Base-by-base conservation (phyloP, 2,113 vertebrate genomes). In the Scomber scombrus region DNA sequence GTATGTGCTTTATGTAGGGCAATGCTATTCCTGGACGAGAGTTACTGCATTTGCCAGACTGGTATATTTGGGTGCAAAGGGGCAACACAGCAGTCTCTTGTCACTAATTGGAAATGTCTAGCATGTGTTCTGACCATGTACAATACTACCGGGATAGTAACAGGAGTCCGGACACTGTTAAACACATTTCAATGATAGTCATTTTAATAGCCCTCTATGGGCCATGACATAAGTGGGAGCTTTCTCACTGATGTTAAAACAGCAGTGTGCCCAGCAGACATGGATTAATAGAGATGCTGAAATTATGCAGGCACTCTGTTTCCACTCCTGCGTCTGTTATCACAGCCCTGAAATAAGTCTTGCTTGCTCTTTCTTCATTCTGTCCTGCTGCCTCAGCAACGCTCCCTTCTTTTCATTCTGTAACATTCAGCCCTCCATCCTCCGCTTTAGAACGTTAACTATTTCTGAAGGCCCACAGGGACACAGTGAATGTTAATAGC, bases 241-340 rank as follows among this genome's bases (percentile, higher is more conserved):
- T 54, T 81, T 80, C 66, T 75, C 45, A 40, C 51, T 71, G 76
- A 71, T 75, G 54, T 68, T 85, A 69, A 68, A 80, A 75, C 68
- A 61, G 70, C 75, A 62, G 49, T 62, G 63, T 78, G 66, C 70
- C 73, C 88, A 78, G 67, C 81, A 87, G 87, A 88, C 75, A 61
- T 23, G 56, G 72, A 88, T 89, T 86, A 81, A 84, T 81, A 58
- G 62, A 81, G 78, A 84, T 72, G 52, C 63, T 71, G 74, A 80
- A 50, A 83, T 75, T 78, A 87, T 70, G 64, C 81, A 83, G 72
- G 52, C 82, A 50, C 83, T 88, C 47, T 9, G 23, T 84, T 85
- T 86, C 61, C 57, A 56, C 73, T 81, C 80, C 18, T 34, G 61
- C 5, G 11, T 85, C 77, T 88, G 74, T 78, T 78, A 65, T 55